A percentile compares a stretch with the other conserved stretches of the same genome.
Evolutionary conservation across 2,797 vertebrate species (phyloP).

Genomic region (Leucoraja ocellata): DNA sequence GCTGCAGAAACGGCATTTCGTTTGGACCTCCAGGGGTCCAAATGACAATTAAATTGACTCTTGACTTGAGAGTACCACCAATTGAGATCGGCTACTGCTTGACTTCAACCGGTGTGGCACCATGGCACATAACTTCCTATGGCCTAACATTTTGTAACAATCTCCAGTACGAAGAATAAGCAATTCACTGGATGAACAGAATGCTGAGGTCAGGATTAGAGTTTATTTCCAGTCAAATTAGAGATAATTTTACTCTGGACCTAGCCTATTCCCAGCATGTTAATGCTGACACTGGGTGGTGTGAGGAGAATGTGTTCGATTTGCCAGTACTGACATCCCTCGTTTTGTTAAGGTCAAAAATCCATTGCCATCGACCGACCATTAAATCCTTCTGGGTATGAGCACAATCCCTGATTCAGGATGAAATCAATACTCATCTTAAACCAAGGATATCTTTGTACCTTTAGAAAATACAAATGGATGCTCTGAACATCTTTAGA

Average conservation of each 20-base stretch:
- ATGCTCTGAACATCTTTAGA: background rate
- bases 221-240: background rate
- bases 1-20: no score
- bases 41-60: no score
- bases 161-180: background rate
- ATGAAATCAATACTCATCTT: background rate
- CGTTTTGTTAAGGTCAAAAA: background rate
- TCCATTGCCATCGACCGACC: background rate
- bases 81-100: background rate
- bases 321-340: background rate
- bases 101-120: background rate
- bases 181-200: background rate
- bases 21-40: no score
- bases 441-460: background rate
- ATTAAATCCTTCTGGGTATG: constrained; percentile 9
- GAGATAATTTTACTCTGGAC: background rate
- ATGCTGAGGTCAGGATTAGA: background rate
- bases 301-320: background rate
- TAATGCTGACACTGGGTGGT: background rate
- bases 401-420: background rate
- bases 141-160: background rate
- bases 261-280: background rate
- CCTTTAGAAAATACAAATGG: background rate
- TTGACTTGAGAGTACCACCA: no score
- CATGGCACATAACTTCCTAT: background rate